Evolutionary conservation across 2,888 invertebrate genomes (phyloP), one percentile per base, ranked within the genome.

Genomic region (Pandemis corylana): DNA sequence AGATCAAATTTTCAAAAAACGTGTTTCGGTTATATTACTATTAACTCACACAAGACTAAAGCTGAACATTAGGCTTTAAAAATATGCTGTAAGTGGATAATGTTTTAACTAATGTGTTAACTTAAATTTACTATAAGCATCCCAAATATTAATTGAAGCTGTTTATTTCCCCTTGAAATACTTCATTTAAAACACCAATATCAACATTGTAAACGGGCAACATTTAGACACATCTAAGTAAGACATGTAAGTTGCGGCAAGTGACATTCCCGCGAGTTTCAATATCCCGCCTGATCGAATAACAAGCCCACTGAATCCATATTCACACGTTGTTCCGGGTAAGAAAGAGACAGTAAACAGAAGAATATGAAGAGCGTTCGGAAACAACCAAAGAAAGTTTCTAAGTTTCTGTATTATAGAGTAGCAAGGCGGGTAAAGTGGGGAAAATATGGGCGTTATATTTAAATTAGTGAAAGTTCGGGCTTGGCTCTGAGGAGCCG

Each of bases 381-480:
- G 70, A 53, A 69, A 68, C 65, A 28, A 62, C 68, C n/a, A 59
- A 71, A 70, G 68, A 28, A 76, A 76, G 66, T 75, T 74, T 61
- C 64, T 75, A 67, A 77, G 51, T 76, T 69, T 75, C 68, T 20
- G 61, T 61, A 67, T 53, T 71, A 46, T 74, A 41, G 63, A 51
- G 59, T 51, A 62, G 66, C 36, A 36, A 63, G 20, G 46, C 46
- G 66, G 41, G n/a, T 65, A 49, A 65, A 65, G 28, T 12, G 12
- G n/a, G 28, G 53, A 15, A 51, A 67, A 56, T 68, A 56, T 64
- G 56, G 68, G 63, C 68, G 76, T 75, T 72, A 75, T 77, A 70
- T 77, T 77, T 72, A 77, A 77, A 75, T 69, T 72, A 67, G 68
- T 68, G 63, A 49, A 68, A 65, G 46, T 71, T 64, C 67, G 61